Base-by-base conservation (phyloP, 1,140 invertebrate species). In the Drosophila suzukii region DNA sequence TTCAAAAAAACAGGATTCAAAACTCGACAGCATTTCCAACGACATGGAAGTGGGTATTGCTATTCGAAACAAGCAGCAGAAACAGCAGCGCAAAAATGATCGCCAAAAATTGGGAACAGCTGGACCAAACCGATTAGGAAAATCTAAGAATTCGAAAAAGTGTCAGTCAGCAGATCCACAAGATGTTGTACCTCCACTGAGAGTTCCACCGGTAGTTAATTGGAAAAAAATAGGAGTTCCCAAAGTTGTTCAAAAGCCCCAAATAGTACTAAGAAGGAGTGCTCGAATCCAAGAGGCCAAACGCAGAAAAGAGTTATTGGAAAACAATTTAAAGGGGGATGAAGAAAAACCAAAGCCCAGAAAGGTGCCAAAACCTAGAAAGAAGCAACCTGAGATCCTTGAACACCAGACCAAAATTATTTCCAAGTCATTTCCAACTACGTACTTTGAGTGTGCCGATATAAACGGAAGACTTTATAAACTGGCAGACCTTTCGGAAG, bases 381-480 rank as follows among this genome's bases (percentile, higher is more conserved):
- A 41, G 2, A 7, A n/a, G 39, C n/a, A 0, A 41, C 6, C 39
- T 41, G 3, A 7, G 6, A n/a, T 3, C n/a, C n/a, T 6, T 7
- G n/a, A 2, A 3, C 6, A 7, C n/a, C 39, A 7, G n/a, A n/a
- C 12, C 3, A 30, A 4, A 1, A 30, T 8, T 3, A 4, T 10
- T 8, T 13, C 3, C 4, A 43, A 8, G 7, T 15, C 43, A 6
- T n/a, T 5, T 46, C 6, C 8, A 10, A 6, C 7, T 6, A 32
- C n/a, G 5, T 34, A 11, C n/a, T 17, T 51, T 11, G 49, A 34
- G 10, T 51, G 49, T 30, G 49, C 32, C 10, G 50, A 54, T 4
- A 38, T 36, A 36, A 39, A 38, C 13, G n/a, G 43, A 10, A n/a
- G n/a, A n/a, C 53, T 65, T 11, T 49, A 49, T 60, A 36, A 12